Evolutionary conservation across 2,113 vertebrate genomes (phyloP).

Genomic region (Myxocyprinus asiaticus): DNA sequence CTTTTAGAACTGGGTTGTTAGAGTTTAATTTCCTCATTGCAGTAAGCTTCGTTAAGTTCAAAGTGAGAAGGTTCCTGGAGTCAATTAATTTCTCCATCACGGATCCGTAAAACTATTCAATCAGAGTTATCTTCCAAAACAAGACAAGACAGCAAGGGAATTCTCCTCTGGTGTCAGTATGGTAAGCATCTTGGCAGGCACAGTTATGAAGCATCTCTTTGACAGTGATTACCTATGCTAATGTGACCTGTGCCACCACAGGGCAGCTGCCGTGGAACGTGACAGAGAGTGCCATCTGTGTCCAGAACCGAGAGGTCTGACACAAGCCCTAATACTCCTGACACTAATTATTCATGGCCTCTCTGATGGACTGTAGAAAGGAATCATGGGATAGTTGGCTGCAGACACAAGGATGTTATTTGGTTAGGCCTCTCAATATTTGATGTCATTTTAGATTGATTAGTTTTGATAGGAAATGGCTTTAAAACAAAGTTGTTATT

Average conservation of each 20-base stretch:
- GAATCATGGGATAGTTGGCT: not conserved
- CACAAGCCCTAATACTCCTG: not conserved
- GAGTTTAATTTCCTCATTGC: too few relatives aligned
- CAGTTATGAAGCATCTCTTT: slow-evolving; percentile 15
- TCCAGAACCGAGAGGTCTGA: not conserved
- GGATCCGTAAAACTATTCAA: not conserved
- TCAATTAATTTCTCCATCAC: too few relatives aligned
- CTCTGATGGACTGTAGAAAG: not conserved
- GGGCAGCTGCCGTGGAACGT: not conserved
- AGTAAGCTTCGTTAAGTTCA: too few relatives aligned
- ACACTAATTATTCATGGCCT: slow-evolving; percentile 32
- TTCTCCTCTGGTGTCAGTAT: slow-evolving; percentile 8
- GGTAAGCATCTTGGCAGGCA: not conserved
- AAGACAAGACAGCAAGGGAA: not conserved
- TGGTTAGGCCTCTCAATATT: too few relatives aligned
- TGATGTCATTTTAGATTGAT: too few relatives aligned
- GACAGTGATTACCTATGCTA: slow-evolving; percentile 41
- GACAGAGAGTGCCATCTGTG: slow-evolving; percentile 41
- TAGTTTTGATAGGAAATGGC: too few relatives aligned
- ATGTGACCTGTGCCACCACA: slow-evolving; percentile 13
- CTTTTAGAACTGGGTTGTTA: too few relatives aligned
- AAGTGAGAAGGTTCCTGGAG: too few relatives aligned
- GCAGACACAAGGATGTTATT: not conserved
- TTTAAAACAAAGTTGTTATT: too few relatives aligned
- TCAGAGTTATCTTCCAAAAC: not conserved